Evolutionary conservation across 1,140 invertebrate species (phyloP).

Genomic region (Apis dorsata): DNA sequence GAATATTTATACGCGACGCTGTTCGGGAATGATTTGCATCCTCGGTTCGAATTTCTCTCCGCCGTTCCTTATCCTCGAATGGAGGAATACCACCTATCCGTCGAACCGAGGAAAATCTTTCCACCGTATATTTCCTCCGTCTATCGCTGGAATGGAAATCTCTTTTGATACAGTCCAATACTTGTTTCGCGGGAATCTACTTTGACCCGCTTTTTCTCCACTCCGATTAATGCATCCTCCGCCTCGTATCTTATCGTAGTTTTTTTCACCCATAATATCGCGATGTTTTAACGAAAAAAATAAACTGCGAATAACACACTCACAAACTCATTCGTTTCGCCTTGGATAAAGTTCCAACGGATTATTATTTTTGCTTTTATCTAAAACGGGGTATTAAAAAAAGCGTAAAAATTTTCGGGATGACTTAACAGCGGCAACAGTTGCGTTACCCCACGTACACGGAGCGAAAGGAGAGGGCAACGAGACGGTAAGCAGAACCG

Average conservation of each 20-base stretch:
- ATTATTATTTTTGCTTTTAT: too few species aligned
- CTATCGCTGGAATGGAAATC: background rate
- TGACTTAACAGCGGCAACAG: background rate
- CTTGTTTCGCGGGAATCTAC: background rate
- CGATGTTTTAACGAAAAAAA: too few species aligned
- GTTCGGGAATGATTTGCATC: conserved; percentile 68
- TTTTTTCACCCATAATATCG: too few species aligned
- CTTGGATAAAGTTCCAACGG: too few species aligned
- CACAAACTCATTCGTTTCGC: too few species aligned
- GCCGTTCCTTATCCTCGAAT: conserved; percentile 35
- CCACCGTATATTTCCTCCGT: conserved; percentile 2
- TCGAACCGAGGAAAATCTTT: conserved; percentile 23
- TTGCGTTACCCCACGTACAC: background rate
- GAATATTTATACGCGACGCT: conserved; percentile 70
- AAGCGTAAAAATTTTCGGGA: background rate
- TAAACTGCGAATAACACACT: too few species aligned
- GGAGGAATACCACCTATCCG: conserved; percentile 48
- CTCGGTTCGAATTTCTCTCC: conserved; percentile 41
- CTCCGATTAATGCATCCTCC: background rate
- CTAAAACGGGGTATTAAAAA: background rate
- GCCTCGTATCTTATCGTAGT: background rate
- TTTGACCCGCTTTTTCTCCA: background rate
- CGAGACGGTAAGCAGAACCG: conserved; percentile 49
- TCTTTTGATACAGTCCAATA: background rate
- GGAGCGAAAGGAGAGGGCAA: conserved; percentile 23